Evolutionary conservation across 2,113 vertebrate genomes (phyloP).

Genomic region (Electrona antarctica): DNA sequence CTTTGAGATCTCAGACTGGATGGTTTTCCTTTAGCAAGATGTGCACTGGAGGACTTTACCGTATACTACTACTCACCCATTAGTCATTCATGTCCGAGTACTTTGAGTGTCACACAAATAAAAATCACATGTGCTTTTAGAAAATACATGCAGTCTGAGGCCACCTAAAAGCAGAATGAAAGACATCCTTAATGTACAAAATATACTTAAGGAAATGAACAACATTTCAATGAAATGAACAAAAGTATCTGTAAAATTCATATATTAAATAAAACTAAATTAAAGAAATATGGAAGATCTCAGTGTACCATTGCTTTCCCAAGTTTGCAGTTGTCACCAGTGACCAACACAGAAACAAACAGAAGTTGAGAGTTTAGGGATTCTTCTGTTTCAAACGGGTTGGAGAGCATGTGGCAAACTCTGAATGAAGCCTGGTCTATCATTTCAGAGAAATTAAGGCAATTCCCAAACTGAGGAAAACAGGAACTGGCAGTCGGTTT

Average conservation of each 20-base stretch:
- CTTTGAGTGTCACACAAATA: conserved; percentile 14
- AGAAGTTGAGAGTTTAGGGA: conserved; percentile 22
- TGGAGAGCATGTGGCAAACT: conserved; percentile 44
- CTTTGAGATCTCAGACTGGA: conserved; percentile 7
- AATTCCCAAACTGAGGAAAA: conserved; percentile 77
- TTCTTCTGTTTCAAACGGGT: conserved; percentile 23
- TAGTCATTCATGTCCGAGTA: conserved; percentile 13
- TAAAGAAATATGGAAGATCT: conserved; percentile 70
- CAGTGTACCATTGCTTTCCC: conserved; percentile 31
- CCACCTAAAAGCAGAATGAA: not conserved
- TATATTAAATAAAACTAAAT: conserved; percentile 66
- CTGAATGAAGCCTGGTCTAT: conserved; percentile 52
- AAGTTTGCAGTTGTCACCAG: conserved; percentile 40
- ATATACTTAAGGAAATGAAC: conserved; percentile 54
- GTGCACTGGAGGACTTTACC: conserved; percentile 8
- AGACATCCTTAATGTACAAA: conserved; percentile 22
- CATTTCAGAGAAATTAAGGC: conserved; percentile 79
- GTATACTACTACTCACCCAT: not conserved
- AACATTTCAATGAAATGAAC: conserved; percentile 34
- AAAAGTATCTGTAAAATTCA: conserved; percentile 48
- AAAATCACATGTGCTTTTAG: not conserved
- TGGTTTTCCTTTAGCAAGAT: not conserved
- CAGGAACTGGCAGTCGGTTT: conserved; percentile 72
- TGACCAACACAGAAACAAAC: conserved; percentile 19
- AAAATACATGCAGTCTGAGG: conserved; percentile 49